These are phyloP conservation scores for Stichopus chloronotus DNA, from an alignment of 35 echinoderm and acorn worm genomes.

Conservation along the genomic window DNA sequence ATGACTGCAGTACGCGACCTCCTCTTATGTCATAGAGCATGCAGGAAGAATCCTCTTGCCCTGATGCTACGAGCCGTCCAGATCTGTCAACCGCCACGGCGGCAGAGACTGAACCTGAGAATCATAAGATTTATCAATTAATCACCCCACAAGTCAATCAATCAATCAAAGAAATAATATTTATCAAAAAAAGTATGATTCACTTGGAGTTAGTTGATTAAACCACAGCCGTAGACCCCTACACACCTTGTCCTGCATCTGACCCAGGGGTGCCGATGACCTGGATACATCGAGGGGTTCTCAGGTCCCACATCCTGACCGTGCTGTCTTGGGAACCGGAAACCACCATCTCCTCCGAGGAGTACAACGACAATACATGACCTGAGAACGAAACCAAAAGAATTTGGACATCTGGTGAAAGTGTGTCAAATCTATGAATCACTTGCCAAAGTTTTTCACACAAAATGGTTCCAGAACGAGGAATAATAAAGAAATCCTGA, in stretches of 20 bases:
- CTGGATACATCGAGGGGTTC: conserved; percentile 81
- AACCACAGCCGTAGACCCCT: too few relatives aligned
- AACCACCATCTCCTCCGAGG: conserved; percentile 77
- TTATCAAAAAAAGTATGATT: too few relatives aligned
- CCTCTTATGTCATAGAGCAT: conserved; percentile 97
- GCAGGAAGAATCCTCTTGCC: conserved; percentile 82
- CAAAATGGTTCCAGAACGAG: too few relatives aligned
- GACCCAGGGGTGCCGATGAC: conserved; percentile 95
- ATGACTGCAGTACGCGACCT: conserved; percentile 84
- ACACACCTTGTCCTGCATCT: conserved; percentile 84
- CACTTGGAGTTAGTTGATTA: too few relatives aligned
- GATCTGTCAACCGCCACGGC: conserved; percentile 81
- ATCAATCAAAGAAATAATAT: too few relatives aligned
- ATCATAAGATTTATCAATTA: background rate
- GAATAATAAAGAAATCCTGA: too few relatives aligned
- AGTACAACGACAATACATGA: conserved; percentile 88
- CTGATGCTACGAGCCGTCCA: conserved; percentile 82
- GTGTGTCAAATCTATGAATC: too few relatives aligned
- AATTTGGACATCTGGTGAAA: background rate
- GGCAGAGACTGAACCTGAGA: conserved; percentile 68
- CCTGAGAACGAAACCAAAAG: conserved; percentile 44
- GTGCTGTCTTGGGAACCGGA: conserved; percentile 95
- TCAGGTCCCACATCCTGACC: conserved; percentile 87
- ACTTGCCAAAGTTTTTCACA: too few relatives aligned
- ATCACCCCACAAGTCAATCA: too few relatives aligned